Conservation (phyloP, 2,888 invertebrate genomes). For the Tetragonisca angustula region DNA sequence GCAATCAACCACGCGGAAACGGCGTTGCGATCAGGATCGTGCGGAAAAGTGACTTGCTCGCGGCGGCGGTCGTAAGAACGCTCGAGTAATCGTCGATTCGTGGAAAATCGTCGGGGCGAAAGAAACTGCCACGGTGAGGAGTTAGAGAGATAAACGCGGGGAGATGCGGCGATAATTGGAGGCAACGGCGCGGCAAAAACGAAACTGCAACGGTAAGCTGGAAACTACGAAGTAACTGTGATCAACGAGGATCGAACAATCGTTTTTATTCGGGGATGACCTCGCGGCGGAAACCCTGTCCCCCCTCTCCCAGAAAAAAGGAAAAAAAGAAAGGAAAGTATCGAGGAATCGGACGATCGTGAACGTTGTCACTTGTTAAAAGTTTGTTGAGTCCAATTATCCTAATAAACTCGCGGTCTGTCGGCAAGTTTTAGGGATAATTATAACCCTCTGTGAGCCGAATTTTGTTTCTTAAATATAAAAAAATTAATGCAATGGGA, state of each 20-base stretch:
- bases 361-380: constrained; percentile 53
- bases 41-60: no score
- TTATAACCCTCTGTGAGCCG: constrained; percentile 46
- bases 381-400: constrained; percentile 65
- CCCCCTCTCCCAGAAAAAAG: no score
- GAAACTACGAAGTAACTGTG: neutral
- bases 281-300: neutral
- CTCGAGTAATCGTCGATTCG: neutral
- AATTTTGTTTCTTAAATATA: constrained; percentile 1
- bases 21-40: neutral
- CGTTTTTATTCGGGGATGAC: neutral
- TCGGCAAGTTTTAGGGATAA: constrained; percentile 62
- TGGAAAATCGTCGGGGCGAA: neutral
- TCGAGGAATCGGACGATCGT: constrained; percentile 14
- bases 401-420: constrained; percentile 54
- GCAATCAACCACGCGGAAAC: neutral
- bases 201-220: neutral
- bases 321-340: neutral
- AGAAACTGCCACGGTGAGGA: neutral
- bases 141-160: neutral
- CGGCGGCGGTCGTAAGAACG: neutral
- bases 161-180: neutral
- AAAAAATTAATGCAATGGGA: no score
- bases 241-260: neutral
- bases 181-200: neutral